These are phyloP conservation scores for Coluber constrictor DNA, from an alignment of 2,797 vertebrate genomes.

Conservation along the genomic window DNA sequence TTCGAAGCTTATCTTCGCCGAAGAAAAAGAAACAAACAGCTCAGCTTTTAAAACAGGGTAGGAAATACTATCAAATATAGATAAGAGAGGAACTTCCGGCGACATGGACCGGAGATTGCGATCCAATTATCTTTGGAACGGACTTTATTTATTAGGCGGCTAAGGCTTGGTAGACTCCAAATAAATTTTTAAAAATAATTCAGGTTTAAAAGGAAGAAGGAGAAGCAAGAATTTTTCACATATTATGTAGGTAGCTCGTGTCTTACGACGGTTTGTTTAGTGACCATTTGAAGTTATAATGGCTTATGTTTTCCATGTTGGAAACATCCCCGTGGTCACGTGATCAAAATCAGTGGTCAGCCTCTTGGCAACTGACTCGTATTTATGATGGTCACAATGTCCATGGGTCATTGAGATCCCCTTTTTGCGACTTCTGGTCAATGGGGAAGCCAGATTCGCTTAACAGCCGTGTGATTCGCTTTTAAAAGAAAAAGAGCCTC, in stretches of 20 bases:
- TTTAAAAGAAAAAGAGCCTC: too few relatives aligned
- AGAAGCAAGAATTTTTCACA: neutral
- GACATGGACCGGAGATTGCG: accelerated
- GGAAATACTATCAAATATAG: neutral
- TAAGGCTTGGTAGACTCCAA: neutral
- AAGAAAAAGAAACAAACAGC: neutral
- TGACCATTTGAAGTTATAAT: too few relatives aligned
- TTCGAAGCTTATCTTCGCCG: neutral
- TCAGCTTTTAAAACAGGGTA: neutral
- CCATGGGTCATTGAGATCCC: too few relatives aligned
- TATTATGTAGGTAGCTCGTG: neutral
- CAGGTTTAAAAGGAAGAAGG: neutral
- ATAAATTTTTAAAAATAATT: neutral
- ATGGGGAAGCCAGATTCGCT: too few relatives aligned
- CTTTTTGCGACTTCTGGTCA: too few relatives aligned
- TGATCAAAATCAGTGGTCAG: too few relatives aligned
- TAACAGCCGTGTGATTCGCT: too few relatives aligned
- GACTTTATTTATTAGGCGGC: neutral
- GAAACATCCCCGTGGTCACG: too few relatives aligned
- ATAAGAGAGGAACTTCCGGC: neutral
- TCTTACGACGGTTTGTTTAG: neutral
- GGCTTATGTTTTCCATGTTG: too few relatives aligned
- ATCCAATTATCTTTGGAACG: neutral
- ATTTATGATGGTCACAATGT: too few relatives aligned
- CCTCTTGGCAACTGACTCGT: too few relatives aligned